Base-by-base conservation (phyloP, 1,140 invertebrate genomes). In the Drosophila insularis region DNA sequence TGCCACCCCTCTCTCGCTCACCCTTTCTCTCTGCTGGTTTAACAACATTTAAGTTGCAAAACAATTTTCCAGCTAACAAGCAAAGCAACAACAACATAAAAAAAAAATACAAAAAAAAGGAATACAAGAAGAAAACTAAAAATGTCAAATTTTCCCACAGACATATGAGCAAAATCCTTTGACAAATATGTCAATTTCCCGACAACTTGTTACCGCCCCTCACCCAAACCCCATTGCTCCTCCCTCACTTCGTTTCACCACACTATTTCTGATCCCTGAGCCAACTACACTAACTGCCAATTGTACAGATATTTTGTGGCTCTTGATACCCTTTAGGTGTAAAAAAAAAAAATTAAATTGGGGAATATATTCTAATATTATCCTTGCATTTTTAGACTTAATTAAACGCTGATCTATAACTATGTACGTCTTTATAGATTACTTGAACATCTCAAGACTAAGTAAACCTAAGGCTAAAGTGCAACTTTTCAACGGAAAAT, bases 1-100 rank as follows among this genome's bases (percentile, higher is more conserved):
- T 5, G 4, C 6, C 27, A 27, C 5, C 27, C 27, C 27, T 27
- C 27, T 27, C 27, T 27, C 0, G 27, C 8, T 35, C 32, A 10
- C 27, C 27, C n/a, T n/a, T 23, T 35, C 59, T 19, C 5, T 43
- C 19, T 72, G 31, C 60, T 58, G 43, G 53, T 54, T 17, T 23
- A 35, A 40, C 55, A 68, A 68, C 43, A 76, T 76, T 80, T 76
- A 80, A 80, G 73, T 76, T 78, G 58, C 46, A 56, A 62, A 80
- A 80, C 78, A 80, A 81, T 71, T 76, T 74, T 43, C 62, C 72
- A 80, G 68, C 73, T 81, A 71, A 76, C 78, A 81, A 76, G 68
- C 63, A 19, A 60, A 55, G 58, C 62, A 65, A 71, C 67, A 80
- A 81, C n/a, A n/a, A n/a, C n/a, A 76, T 73, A 67, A 35, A 6